These are phyloP conservation scores for Phainopepla nitens DNA, from an alignment of 2,113 vertebrate species.

Conservation along the genomic window DNA sequence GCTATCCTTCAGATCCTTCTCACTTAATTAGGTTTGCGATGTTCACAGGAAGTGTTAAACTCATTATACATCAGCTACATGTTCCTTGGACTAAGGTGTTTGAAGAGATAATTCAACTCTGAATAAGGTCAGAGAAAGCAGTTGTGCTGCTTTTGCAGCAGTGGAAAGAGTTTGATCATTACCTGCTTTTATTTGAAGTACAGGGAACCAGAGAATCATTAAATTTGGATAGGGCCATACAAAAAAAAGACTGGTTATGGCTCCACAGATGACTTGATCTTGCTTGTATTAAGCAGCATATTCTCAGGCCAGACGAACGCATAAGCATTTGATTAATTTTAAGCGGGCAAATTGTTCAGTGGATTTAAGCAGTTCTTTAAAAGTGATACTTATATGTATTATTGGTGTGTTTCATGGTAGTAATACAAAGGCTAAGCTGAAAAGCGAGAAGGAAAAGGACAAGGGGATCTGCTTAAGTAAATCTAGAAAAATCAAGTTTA, in stretches of 20 bases:
- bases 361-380: background rate
- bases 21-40: background rate
- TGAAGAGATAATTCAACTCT: background rate
- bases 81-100: background rate
- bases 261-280: background rate
- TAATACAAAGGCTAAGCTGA: background rate
- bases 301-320: background rate
- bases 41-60: background rate
- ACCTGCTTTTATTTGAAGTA: background rate
- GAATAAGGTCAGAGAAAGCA: background rate
- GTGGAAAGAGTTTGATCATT: background rate
- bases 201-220: background rate
- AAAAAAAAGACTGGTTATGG: background rate
- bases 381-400: background rate
- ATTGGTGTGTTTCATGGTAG: background rate
- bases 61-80: background rate
- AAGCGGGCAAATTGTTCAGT: background rate
- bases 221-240: background rate
- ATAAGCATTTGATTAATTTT: background rate
- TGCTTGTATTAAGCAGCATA: background rate
- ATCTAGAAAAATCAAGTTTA: background rate
- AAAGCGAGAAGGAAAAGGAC: background rate
- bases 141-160: background rate
- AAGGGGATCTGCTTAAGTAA: background rate
- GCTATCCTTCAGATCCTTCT: background rate